Evolutionary conservation across 2,888 invertebrate species (phyloP).

Genomic region (Priocnemis perturbator): DNA sequence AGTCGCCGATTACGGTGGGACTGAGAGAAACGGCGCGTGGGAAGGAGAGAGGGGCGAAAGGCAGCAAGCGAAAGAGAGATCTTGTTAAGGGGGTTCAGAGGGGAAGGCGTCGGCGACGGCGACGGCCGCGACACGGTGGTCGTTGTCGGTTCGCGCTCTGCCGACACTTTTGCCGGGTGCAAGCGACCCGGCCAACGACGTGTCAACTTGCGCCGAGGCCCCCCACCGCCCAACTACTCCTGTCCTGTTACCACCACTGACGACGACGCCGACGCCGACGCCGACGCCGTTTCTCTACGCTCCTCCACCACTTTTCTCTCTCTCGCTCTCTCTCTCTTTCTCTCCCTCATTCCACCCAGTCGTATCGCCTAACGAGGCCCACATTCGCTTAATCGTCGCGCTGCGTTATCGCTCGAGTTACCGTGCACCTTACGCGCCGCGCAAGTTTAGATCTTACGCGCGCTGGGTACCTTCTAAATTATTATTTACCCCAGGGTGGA

Average conservation of each 20-base stretch:
- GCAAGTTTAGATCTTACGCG: no score
- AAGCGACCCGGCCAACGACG: slow-evolving; percentile 68
- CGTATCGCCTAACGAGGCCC: slow-evolving; percentile 34
- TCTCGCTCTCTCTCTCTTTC: slow-evolving; percentile 5
- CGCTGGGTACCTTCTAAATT: no score
- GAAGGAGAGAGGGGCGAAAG: slow-evolving; percentile 31
- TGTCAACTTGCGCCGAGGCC: slow-evolving; percentile 64
- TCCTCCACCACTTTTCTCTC: slow-evolving; percentile 27
- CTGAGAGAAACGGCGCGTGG: slow-evolving; percentile 34
- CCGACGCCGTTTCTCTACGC: slow-evolving; percentile 43
- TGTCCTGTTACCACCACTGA: slow-evolving; percentile 24
- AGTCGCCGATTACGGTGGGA: no score
- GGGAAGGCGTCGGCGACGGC: slow-evolving; percentile 30
- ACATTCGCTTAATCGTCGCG: slow-evolving; percentile 46
- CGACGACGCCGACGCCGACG: slow-evolving; percentile 24
- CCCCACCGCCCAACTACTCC: slow-evolving; percentile 31
- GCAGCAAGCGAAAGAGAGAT: slow-evolving; percentile 5
- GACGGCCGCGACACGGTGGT: slow-evolving; percentile 65
- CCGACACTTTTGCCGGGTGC: slow-evolving; percentile 68
- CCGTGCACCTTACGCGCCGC: slow-evolving; percentile 11
- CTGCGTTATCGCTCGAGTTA: slow-evolving; percentile 41
- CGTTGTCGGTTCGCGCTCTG: slow-evolving; percentile 69
- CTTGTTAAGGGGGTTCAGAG: slow-evolving; percentile 19
- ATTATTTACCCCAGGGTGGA: no score
- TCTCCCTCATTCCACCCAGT: neutral